Conservation (phyloP, 2,888 invertebrate genomes). For the Lobophora halterata region DNA sequence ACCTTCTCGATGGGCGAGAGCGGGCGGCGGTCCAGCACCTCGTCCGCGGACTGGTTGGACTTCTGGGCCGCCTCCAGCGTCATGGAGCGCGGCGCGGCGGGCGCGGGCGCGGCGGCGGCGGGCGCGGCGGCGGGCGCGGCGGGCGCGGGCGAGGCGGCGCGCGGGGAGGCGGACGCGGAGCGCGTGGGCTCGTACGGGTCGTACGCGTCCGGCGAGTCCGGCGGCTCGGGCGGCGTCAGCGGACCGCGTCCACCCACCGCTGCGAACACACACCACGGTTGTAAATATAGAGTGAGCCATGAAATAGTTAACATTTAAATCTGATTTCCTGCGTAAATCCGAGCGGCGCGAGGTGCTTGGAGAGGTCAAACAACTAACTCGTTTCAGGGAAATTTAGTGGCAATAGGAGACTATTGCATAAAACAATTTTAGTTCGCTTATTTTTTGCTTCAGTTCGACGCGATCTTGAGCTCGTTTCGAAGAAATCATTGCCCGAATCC, state of each 20-base stretch:
- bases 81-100: constrained; percentile 46
- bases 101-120: constrained; percentile 76
- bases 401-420: no score
- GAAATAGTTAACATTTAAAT: no score
- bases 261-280: background rate
- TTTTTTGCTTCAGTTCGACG: no score
- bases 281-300: no score
- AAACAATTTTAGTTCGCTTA: no score
- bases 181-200: constrained; percentile 96
- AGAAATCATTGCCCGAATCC: no score
- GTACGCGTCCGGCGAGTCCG: constrained; percentile 89
- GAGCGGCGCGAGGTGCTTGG: no score
- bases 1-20: constrained; percentile 82
- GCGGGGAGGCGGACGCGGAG: constrained; percentile 85
- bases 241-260: constrained; percentile 83
- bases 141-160: constrained; percentile 33
- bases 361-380: no score
- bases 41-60: constrained; percentile 72
- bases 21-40: constrained; percentile 67
- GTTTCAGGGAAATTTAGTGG: no score
- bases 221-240: constrained; percentile 81
- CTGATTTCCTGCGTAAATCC: no score
- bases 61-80: constrained; percentile 74
- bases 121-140: constrained; percentile 32
- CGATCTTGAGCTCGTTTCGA: no score